A percentile compares a stretch with the other conserved stretches of the same genome.
These are phyloP conservation scores for Steinernema feltiae DNA, from an alignment of 1,140 invertebrate species.

Conservation along the genomic window DNA sequence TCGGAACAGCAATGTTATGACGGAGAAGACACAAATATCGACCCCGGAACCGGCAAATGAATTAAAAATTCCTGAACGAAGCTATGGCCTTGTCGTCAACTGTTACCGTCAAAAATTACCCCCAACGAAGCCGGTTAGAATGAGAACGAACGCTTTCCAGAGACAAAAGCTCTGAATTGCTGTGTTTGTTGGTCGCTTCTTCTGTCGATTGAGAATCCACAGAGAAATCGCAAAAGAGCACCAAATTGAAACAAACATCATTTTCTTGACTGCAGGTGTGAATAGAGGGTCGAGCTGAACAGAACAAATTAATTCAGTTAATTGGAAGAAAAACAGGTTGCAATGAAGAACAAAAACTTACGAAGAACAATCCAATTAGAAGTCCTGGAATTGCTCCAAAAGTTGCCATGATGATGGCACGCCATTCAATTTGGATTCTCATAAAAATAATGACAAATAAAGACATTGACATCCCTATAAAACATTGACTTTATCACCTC, in stretches of 20 bases:
- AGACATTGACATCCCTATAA: constrained; percentile 46
- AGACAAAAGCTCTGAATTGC: constrained; percentile 39
- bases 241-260: constrained; percentile 54
- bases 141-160: constrained; percentile 42
- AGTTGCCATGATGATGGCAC: constrained; percentile 43
- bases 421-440: constrained; percentile 45
- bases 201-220: constrained; percentile 42
- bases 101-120: constrained; percentile 26
- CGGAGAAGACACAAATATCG: constrained; percentile 51
- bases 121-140: constrained; percentile 47
- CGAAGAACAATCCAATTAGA: constrained; percentile 43
- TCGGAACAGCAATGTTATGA: constrained; percentile 52
- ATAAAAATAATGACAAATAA: constrained; percentile 48
- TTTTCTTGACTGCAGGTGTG: constrained; percentile 46
- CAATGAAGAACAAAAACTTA: constrained; percentile 28
- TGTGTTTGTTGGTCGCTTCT: constrained; percentile 45
- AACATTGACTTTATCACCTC: not conserved
- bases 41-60: constrained; percentile 52
- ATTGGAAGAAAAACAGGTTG: not conserved
- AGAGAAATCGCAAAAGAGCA: constrained; percentile 52
- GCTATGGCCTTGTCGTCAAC: constrained; percentile 6
- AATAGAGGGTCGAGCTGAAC: constrained; percentile 30
- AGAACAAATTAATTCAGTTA: not conserved
- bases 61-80: constrained; percentile 49
- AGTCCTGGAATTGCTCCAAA: constrained; percentile 45